Base-by-base conservation (phyloP, 2,113 vertebrate species). In the Suncus etruscus region DNA sequence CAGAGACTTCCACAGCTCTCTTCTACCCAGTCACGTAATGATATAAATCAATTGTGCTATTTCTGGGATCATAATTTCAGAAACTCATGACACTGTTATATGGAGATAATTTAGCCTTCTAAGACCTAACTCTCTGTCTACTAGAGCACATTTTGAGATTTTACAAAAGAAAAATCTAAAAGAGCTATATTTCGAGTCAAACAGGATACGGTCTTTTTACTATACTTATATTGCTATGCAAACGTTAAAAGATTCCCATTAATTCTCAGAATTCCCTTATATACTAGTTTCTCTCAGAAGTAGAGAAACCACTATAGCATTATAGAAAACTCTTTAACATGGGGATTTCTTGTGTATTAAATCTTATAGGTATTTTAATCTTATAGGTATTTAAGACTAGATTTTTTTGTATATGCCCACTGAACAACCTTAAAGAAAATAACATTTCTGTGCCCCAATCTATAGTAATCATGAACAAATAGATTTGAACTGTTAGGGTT, bases 401-500 rank as follows among this genome's bases (percentile, higher is more conserved):
- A 32, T 82, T 87, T 69, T 69, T 61, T 29, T 70, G 45, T 84
- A 29, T 91, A 29, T 29, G 92, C 12, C 58, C 45, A 91, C 51
- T 89, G 83, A 32, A 9, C 29, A 91, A 63, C 7, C 84, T 80
- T 92, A 80, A 83, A 90, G 92, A 87, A 81, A 83, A 68, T 83
- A 85, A 73, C 63, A 83, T 89, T 95, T 93, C 87, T 75, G 32
- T 63, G 47, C 94, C 83, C 75, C 89, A 75, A 63, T 68, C 58
- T 61, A 15, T 47, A 84, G 83, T 84, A 90, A 61, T 25, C 87
- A 77, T 78, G 74, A 95, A 31, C 58, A 94, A 94, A 94, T 79
- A 78, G 58, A 92, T 96, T 93, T 89, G 69, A 89, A 93, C 89
- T 91, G 48, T 92, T 91, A 89, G 54, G 50, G 48, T 86, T 4